These are phyloP conservation scores for Agonopterix subpropinquella DNA, from an alignment of 2,888 invertebrate genomes.

Conservation along the genomic window DNA sequence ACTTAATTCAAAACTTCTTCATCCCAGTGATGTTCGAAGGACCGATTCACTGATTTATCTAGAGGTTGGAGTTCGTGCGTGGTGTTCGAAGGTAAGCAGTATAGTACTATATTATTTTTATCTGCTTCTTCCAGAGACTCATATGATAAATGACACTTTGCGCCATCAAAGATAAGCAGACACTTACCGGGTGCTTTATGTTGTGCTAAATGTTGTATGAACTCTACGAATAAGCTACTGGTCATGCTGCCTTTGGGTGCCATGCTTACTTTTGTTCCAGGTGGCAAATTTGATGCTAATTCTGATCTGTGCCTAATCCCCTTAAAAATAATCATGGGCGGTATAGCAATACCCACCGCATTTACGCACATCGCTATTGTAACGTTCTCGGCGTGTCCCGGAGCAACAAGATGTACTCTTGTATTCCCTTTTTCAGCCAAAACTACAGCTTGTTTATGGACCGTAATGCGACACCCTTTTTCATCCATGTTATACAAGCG, in stretches of 20 bases:
- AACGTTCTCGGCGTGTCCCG: no score
- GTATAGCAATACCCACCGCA: conserved; percentile 5
- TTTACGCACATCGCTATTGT: no score
- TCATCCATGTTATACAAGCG: no score
- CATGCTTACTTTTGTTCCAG: conserved; percentile 11
- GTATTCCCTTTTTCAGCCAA: no score
- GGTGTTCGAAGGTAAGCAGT: conserved; percentile 1
- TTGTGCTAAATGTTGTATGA: conserved; percentile 9
- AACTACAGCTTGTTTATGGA: no score
- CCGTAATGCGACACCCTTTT: no score
- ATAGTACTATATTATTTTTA: conserved; percentile 11
- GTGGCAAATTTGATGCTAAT: conserved; percentile 11
- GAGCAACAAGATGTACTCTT: no score
- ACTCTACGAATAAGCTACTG: conserved; percentile 4
- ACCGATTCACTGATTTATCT: conserved; percentile 9
- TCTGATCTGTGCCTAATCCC: conserved; percentile 9
- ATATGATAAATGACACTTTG: conserved; percentile 10
- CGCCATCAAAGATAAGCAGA: conserved; percentile 12
- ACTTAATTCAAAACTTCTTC: not conserved
- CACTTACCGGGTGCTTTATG: conserved; percentile 11
- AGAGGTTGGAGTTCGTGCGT: conserved; percentile 15
- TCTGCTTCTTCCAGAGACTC: conserved; percentile 9
- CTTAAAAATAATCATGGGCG: conserved; percentile 12
- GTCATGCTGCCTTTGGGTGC: conserved; percentile 14
- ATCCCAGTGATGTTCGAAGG: conserved; percentile 3